Conservation (phyloP, 2,888 invertebrate species). For the Andricus quercusramuli region DNA sequence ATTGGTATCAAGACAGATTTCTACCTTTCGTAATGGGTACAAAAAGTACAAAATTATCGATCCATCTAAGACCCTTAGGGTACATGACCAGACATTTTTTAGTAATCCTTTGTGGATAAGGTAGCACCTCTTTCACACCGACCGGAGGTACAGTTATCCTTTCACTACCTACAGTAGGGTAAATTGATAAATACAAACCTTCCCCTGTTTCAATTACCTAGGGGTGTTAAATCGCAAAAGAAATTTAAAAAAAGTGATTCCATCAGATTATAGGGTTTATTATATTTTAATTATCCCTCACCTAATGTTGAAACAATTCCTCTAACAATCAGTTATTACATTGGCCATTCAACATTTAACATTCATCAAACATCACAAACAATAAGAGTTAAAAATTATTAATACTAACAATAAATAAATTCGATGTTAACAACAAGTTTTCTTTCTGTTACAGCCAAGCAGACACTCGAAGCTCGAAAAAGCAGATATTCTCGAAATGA, state of each 20-base stretch:
- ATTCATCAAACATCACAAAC: no score
- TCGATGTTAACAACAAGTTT: background rate
- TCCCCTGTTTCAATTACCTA: no score
- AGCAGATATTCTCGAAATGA: slow-evolving; percentile 96
- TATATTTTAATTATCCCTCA: no score
- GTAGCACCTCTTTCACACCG: background rate
- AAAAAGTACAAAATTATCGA: background rate
- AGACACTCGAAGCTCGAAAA: slow-evolving; percentile 97
- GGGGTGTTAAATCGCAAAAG: no score
- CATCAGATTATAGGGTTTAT: no score
- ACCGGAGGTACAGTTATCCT: background rate
- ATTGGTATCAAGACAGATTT: background rate
- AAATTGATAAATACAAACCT: no score
- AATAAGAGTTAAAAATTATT: background rate
- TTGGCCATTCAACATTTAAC: no score
- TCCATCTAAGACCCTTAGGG: background rate
- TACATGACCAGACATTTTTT: background rate
- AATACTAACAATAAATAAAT: background rate
- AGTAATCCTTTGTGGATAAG: background rate
- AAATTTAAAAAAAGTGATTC: no score
- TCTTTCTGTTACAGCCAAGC: slow-evolving; percentile 86
- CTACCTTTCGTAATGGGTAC: background rate
- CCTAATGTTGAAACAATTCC: no score
- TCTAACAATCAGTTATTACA: no score
- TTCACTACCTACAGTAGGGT: background rate